Percentiles rank a stretch among this genome's conserved stretches.
Conservation (phyloP, 1,140 invertebrate genomes). For the Argopecten irradians region DNA sequence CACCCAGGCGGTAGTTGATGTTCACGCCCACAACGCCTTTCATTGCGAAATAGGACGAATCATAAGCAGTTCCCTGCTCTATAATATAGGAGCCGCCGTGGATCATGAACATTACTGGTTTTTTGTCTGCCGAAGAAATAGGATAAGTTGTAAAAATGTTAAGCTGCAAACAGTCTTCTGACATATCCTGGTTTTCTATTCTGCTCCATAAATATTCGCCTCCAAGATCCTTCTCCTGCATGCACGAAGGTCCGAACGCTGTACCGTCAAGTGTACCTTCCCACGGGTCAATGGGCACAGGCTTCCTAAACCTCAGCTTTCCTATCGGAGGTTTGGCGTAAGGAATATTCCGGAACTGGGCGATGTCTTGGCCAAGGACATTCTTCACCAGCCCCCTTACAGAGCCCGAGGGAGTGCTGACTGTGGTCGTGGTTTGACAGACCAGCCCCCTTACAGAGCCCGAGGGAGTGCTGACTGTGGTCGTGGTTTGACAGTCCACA, state of each 20-base stretch:
- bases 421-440: not conserved
- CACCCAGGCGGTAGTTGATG: not conserved
- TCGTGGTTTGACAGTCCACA: not conserved
- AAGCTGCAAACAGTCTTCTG: conserved; percentile 1
- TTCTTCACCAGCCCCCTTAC: not conserved
- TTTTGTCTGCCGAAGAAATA: not conserved
- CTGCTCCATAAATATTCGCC: not conserved
- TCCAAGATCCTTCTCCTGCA: not conserved
- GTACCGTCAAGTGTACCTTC: not conserved
- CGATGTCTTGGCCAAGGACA: not conserved
- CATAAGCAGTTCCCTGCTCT: not conserved
- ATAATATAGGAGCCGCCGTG: not conserved
- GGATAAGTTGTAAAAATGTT: not conserved
- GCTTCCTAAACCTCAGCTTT: not conserved
- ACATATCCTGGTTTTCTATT: not conserved
- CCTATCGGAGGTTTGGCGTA: not conserved
- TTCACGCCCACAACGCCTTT: not conserved
- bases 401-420: not conserved
- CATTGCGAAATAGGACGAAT: not conserved
- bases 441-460: not conserved
- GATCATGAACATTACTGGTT: not conserved
- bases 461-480: not conserved
- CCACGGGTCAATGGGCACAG: not conserved
- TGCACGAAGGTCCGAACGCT: not conserved
- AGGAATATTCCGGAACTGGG: not conserved